Base-by-base conservation (phyloP, 2,797 vertebrate genomes). In the Fundulus diaphanus region DNA sequence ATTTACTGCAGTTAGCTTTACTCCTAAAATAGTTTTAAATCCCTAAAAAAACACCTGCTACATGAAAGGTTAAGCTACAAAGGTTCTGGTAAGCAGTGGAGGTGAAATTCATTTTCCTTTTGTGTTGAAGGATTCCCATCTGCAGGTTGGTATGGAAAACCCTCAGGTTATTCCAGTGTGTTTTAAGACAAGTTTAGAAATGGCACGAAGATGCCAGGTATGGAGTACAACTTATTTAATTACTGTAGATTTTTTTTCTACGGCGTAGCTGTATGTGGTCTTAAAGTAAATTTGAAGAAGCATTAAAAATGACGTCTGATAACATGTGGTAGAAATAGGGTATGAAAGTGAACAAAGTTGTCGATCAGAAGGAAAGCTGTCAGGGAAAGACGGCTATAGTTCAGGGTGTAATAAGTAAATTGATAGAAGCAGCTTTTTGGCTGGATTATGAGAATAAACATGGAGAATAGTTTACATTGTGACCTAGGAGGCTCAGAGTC, bases 291-390 rank as follows among this genome's bases (percentile, higher is more conserved):
- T 65, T 24, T 2, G 18, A 68, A n/a, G 42, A 75, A 42, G 35
- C 7, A 35, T 24, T 52, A n/a, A 24, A 5, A 29, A 33, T 29
- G 31, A 42, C 22, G 1, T 9, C 9, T 24, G 12, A 57, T 12
- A 24, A 27, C 56, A 59, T 13, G 3, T 29, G 54, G 16, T 63
- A 68, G 15, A 24, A 42, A 15, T 2, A 66, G n/a, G 18, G 11
- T 73, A 16, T 56, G 0, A 69, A 73, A 61, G 18, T 68, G 51
- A 78, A 27, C 20, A 44, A 18, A 51, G 57, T 7, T 37, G 49
- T 48, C 52, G 42, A 31, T 31, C 42, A 61, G 18, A 42, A 72
- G 42, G 0, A 33, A 48, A 68, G 51, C 6, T 57, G 61, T 46
- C 61, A 57, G 29, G 44, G 22, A 9, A 31, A 61, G 5, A 16